Conservation (phyloP, 2,888 invertebrate species). For the Volucella bombylans region DNA sequence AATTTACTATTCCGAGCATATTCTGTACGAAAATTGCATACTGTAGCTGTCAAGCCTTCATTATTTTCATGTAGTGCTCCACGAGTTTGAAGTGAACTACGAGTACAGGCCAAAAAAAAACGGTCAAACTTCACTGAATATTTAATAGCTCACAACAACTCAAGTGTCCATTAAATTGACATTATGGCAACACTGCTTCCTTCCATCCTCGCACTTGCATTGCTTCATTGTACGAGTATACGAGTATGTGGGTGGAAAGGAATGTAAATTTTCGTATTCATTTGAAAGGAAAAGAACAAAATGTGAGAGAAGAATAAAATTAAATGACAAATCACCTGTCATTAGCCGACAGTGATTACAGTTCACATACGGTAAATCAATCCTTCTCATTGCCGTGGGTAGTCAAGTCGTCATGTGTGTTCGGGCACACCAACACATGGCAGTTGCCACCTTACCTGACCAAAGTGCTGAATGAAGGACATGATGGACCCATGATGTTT, state of each 20-base stretch:
- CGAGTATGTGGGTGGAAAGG: not conserved
- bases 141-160: too few species aligned
- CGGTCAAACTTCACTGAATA: too few species aligned
- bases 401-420: not conserved
- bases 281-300: not conserved
- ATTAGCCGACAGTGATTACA: constrained; percentile 63
- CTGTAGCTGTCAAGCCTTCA: too few species aligned
- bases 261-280: not conserved
- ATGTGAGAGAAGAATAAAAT: not conserved
- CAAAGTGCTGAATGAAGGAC: not conserved
- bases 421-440: not conserved
- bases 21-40: too few species aligned
- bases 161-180: too few species aligned
- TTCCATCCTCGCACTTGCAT: constrained; percentile 2
- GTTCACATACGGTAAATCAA: constrained; percentile 34
- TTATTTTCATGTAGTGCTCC: too few species aligned
- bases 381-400: constrained; percentile 16
- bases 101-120: too few species aligned
- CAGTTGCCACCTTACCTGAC: too few species aligned
- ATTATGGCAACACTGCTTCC: too few species aligned
- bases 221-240: not conserved
- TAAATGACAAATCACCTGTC: constrained; percentile 62
- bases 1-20: too few species aligned
- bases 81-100: too few species aligned
- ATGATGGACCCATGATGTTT: constrained; percentile 11